Base-by-base conservation (phyloP, 2,797 vertebrate genomes). In the Heterohyrax brucei region DNA sequence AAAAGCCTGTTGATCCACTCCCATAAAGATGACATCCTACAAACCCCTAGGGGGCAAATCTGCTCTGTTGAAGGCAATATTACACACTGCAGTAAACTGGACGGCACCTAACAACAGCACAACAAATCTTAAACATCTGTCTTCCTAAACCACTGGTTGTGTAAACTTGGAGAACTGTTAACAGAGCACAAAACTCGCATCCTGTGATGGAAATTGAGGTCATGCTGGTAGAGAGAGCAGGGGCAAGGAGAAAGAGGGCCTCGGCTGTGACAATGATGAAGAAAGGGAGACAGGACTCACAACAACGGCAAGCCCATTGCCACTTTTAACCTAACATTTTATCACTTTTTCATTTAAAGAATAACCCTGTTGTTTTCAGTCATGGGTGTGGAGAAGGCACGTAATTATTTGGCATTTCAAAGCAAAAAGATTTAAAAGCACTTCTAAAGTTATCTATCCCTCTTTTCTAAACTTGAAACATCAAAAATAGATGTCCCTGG, bases 401-500 rank as follows among this genome's bases (percentile, higher is more conserved):
- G 76, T 87, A 94, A 96, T 94, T 94, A 94, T 96, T 96, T 96
- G 90, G 81, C 87, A 97, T 96, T 97, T 95, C 93, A 95, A 96
- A 94, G 84, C 97, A 96, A 97, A 81, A 96, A 89, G 94, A 96
- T 93, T 96, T 97, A 82, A 97, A 94, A 97, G 89, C 95, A 83
- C 50, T 72, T 28, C 95, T 95, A 80, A 97, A 96, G 95, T 94
- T 95, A 91, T 90, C 89, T 81, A 89, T 75, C 61, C 82, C 72
- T 94, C 77, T 93, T 95, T 96, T 87, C 96, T 95, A 96, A 97
- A 96, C 95, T 96, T n/a, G 30, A 95, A 95, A 80, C 93, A 85
- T 97, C 94, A 95, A 97, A 98, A 98, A 97, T 97, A 97, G 97
- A 97, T 96, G 93, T 96, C 77, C 95, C 95, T 97, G 97, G 96